Conservation (phyloP, 2,797 vertebrate species). For the Yasuhikotakia modesta region DNA sequence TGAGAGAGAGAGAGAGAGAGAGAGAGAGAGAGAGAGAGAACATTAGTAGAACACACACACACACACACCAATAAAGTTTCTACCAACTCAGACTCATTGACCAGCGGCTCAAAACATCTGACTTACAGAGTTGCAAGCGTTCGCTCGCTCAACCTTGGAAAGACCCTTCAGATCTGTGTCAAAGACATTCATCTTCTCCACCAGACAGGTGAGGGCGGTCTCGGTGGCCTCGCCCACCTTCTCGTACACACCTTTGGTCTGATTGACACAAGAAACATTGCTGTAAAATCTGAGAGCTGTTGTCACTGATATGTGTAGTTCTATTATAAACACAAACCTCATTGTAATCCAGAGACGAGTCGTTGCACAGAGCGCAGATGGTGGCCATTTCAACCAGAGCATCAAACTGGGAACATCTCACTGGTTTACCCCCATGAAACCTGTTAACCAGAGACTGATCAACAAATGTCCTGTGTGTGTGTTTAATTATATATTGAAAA, state of each 20-base stretch:
- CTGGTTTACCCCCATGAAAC: slow-evolving; percentile 78
- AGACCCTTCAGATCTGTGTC: slow-evolving; percentile 81
- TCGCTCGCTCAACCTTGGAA: slow-evolving; percentile 86
- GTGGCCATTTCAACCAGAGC: slow-evolving; percentile 89
- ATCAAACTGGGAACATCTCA: slow-evolving; percentile 86
- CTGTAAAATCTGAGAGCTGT: no score
- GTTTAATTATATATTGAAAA: no score
- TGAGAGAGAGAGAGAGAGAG: slow-evolving; percentile 54
- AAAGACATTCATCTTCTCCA: slow-evolving; percentile 97
- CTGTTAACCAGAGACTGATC: slow-evolving; percentile 61
- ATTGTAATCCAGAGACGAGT: slow-evolving; percentile 93
- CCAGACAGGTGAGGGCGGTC: slow-evolving; percentile 87
- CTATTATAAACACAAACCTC: slow-evolving; percentile 78
- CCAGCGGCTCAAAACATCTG: neutral
- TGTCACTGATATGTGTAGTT: no score
- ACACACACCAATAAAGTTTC: no score
- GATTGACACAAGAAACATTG: neutral
- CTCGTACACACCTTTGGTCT: slow-evolving; percentile 89
- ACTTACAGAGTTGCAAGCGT: slow-evolving; percentile 87
- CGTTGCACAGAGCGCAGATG: slow-evolving; percentile 94
- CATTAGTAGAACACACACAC: no score
- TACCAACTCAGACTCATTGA: neutral
- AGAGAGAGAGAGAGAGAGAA: no score
- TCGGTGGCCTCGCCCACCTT: slow-evolving; percentile 94
- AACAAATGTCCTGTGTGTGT: no score